Conservation (phyloP, 2,888 invertebrate species). For the Eupithecia exiguata region DNA sequence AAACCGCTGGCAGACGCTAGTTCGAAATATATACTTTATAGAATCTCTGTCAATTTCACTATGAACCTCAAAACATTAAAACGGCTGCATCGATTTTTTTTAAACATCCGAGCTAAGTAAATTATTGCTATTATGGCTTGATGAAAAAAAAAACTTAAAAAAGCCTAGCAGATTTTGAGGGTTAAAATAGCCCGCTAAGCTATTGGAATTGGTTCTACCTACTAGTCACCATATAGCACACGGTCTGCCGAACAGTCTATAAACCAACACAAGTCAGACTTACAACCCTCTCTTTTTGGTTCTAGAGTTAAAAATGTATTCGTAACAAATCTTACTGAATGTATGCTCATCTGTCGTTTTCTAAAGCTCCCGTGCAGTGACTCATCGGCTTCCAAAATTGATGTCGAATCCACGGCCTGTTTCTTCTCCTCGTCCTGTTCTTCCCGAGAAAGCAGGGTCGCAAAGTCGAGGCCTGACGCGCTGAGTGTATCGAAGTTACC, state of each 20-base stretch:
- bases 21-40: too few relatives aligned
- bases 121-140: too few relatives aligned
- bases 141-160: background rate
- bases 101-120: background rate
- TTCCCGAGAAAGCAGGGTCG: constrained; percentile 85
- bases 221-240: too few relatives aligned
- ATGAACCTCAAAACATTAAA: too few relatives aligned
- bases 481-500: constrained; percentile 89
- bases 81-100: background rate
- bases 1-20: too few relatives aligned
- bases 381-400: constrained; percentile 48
- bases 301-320: background rate
- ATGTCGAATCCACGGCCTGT: constrained; percentile 47
- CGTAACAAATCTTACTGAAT: constrained; percentile 67
- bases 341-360: constrained; percentile 79
- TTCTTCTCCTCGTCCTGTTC: constrained; percentile 74
- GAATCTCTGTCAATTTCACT: too few relatives aligned
- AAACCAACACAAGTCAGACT: too few relatives aligned
- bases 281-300: background rate
- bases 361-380: constrained; percentile 74
- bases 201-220: too few relatives aligned
- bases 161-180: too few relatives aligned
- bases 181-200: too few relatives aligned
- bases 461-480: constrained; percentile 90
- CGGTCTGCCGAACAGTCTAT: too few relatives aligned